Evolutionary conservation across 2,113 vertebrate species (phyloP), one percentile per base, ranked within the genome.

Genomic region (Maccullochella peelii): DNA sequence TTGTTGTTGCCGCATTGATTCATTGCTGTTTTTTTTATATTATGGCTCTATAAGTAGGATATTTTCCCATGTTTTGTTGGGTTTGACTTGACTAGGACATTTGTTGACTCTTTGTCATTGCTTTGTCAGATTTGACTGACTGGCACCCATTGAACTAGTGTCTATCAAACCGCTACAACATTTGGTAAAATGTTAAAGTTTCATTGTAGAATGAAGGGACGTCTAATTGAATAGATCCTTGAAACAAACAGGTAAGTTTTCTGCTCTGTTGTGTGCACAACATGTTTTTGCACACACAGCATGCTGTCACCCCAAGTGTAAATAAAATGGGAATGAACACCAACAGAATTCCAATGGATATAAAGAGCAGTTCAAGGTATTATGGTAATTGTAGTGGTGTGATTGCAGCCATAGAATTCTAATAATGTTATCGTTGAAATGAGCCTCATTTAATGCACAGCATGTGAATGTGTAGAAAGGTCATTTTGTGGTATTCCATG

Each of bases 391-490:
- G 65, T 55, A 63, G 9, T 38, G 20, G 47, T 70, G 33, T 44
- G 52, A 73, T 73, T 27, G 62, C 36, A 54, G 30, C 21, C 44
- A 62, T 23, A 49, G 9, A 57, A 49, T 58, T 52, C 15, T 58
- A 49, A n/a, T 55, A 42, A 50, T 63, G 63, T 33, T 42, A 40
- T 69, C 25, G 33, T 16, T 69, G 10, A 50, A 58, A 49, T 47
- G 2, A 36, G 40, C 40, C 27, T 74, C 16, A 55, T 73, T 54
- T 23, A 25, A 47, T 57, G 44, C 10, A n/a, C 12, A 44, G 2
- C 44, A 63, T 73, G 55, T 61, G 36, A 82, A 50, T 21, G 33
- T 2, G 25, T 49, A 38, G 47, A 57, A 58, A 72, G 73, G 67
- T 77, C 44, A 59, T 16, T 67, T 23, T 62, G 27, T 38, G 18